These are phyloP conservation scores for Lepidothrix coronata DNA, from an alignment of 2,113 vertebrate genomes.

Conservation along the genomic window DNA sequence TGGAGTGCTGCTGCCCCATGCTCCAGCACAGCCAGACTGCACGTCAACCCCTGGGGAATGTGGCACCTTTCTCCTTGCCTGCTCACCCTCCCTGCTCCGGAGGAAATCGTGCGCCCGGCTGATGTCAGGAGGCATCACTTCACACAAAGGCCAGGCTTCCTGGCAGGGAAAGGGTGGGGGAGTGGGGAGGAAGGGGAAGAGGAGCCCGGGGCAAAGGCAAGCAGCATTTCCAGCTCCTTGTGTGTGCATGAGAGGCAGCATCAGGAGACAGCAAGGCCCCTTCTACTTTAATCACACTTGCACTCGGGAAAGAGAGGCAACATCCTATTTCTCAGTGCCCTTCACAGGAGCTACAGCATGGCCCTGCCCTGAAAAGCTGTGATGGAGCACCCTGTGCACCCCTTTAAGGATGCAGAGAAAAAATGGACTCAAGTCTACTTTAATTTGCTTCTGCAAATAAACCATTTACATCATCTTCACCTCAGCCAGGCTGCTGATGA, in stretches of 20 bases:
- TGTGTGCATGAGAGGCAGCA: not conserved
- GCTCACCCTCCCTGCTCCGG: not conserved
- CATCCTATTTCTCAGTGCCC: not conserved
- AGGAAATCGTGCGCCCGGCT: slow-evolving; percentile 31
- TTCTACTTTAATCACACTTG: not conserved
- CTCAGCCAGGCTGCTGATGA: not conserved
- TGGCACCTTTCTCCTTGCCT: not conserved
- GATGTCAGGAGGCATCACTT: slow-evolving; percentile 65
- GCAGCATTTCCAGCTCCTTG: not conserved
- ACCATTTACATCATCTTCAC: not conserved
- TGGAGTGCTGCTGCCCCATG: fast-evolving
- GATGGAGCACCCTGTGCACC: fast-evolving
- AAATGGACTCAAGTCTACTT: not conserved
- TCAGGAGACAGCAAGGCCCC: not conserved
- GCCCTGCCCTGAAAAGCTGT: not conserved
- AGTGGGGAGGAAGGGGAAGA: slow-evolving; percentile 41
- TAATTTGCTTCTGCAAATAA: not conserved
- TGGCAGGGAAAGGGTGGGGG: slow-evolving; percentile 10
- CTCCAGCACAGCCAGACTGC: not conserved
- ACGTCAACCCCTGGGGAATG: not conserved
- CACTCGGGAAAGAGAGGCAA: not conserved
- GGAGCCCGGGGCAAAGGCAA: slow-evolving; percentile 44
- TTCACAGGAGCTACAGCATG: not conserved
- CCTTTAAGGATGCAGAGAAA: not conserved
- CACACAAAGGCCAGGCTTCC: slow-evolving; percentile 51